Evolutionary conservation across 1,140 invertebrate genomes (phyloP), one percentile per base, ranked within the genome.

Genomic region (Ylistrum balloti): DNA sequence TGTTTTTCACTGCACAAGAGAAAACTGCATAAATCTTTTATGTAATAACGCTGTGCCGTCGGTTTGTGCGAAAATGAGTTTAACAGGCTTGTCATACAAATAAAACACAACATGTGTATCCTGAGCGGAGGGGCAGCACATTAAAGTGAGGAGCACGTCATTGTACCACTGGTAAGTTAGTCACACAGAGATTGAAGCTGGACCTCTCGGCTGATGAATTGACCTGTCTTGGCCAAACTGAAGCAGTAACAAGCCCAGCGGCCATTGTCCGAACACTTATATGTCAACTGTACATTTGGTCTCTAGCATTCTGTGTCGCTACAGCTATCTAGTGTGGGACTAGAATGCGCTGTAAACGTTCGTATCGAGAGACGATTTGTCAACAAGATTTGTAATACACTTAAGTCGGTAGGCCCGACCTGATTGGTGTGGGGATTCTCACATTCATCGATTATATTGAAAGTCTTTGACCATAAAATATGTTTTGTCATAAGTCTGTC

Each of bases 1-100:
- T 74, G 5, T 74, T 28, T 74, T 28, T 74, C 28, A 9, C 56
- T 74, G 56, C 56, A 74, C 22, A 11, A 28, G 56, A 74, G 56
- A 74, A 74, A 74, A 74, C 56, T 74, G n/a, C 56, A 74, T 74
- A 74, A 74, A 74, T 74, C 56, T 74, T 74, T 74, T 74, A 28
- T 74, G 56, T 74, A 74, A 74, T 74, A 74, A 74, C 56, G n/a
- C n/a, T 74, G 5, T 28, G 28, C 5, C 56, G 56, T n/a, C 56
- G 22, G 56, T 74, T 74, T n/a, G 5, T n/a, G 22, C 22, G 56
- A 74, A 74, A 74, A 74, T 74, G 22, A 74, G 9, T 28, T 74
- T 74, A 74, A 74, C 56, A 74, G 56, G n/a, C 28, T n/a, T 74
- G 56, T n/a, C 56, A 74, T 28, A 74, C 22, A 74, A 28, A 74